Evolutionary conservation across 2,113 vertebrate species (phyloP).

Genomic region (Tragelaphus buxtoni): DNA sequence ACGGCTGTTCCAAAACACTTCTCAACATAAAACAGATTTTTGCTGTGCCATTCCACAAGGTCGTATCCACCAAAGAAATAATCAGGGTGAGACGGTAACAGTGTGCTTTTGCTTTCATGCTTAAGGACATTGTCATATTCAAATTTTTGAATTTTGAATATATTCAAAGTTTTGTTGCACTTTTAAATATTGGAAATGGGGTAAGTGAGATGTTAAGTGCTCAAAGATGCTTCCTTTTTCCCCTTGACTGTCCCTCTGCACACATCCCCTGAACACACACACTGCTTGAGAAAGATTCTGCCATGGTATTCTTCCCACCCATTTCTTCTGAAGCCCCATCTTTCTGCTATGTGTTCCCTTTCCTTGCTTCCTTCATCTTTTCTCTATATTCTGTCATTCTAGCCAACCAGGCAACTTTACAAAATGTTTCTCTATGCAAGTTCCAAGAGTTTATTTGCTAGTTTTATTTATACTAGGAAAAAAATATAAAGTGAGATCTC

Average conservation of each 20-base stretch:
- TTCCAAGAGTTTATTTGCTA: neutral
- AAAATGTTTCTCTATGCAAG: neutral
- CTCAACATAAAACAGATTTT: neutral
- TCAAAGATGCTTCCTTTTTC: neutral
- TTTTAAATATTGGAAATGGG: neutral
- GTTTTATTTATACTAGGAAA: slow-evolving; percentile 43
- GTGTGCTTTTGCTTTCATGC: neutral
- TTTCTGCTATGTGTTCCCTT: neutral
- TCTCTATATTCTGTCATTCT: neutral
- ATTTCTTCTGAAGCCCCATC: neutral
- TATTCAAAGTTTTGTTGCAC: neutral
- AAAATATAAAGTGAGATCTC: slow-evolving; percentile 67
- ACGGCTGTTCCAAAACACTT: neutral
- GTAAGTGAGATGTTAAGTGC: neutral
- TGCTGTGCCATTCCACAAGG: neutral
- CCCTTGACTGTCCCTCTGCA: neutral
- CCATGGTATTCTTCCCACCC: neutral
- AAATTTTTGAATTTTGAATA: neutral
- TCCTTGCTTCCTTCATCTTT: neutral
- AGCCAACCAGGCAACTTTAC: neutral
- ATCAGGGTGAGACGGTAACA: neutral
- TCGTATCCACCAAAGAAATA: neutral
- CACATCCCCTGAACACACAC: neutral
- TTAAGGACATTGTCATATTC: neutral
- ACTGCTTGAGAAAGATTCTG: neutral